Conservation (phyloP, 2,113 vertebrate genomes). For the Lepisosteus osseus region DNA sequence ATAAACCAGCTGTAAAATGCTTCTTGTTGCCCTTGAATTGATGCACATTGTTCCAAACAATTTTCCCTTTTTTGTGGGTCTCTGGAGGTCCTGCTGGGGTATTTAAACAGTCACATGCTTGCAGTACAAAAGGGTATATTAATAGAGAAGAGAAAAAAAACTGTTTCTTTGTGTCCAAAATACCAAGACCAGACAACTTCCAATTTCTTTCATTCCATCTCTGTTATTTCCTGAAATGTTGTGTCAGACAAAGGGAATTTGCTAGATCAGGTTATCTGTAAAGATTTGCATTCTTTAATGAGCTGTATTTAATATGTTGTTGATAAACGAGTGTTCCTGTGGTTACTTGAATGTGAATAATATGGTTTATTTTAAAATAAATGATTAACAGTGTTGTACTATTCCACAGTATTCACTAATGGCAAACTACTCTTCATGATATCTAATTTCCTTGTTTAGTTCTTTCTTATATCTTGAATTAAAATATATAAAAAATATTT, state of each 20-base stretch:
- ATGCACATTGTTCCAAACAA: constrained; percentile 72
- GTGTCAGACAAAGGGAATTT: constrained; percentile 12
- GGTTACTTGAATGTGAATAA: too few relatives aligned
- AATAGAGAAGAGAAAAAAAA: constrained; percentile 59
- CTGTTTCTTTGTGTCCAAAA: constrained; percentile 59
- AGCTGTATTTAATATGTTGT: neutral
- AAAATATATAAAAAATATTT: too few relatives aligned
- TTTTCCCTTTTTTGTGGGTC: constrained; percentile 55
- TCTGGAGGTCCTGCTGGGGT: constrained; percentile 60
- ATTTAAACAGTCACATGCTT: constrained; percentile 66
- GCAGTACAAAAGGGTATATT: constrained; percentile 58
- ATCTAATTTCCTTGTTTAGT: too few relatives aligned
- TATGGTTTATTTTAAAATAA: too few relatives aligned
- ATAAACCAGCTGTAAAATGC: constrained; percentile 78
- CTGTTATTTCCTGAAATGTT: neutral
- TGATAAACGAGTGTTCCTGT: neutral
- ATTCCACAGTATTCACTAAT: too few relatives aligned
- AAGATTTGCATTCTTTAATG: constrained; percentile 10
- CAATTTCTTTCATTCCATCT: constrained; percentile 23
- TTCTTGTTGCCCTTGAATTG: constrained; percentile 73
- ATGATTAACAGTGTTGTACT: too few relatives aligned
- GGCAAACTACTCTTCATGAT: too few relatives aligned
- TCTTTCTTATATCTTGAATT: too few relatives aligned
- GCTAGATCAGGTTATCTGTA: neutral
- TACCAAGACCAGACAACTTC: constrained; percentile 37